Evolutionary conservation across 1,140 invertebrate genomes (phyloP).

Genomic region (Bombus balteatus): DNA sequence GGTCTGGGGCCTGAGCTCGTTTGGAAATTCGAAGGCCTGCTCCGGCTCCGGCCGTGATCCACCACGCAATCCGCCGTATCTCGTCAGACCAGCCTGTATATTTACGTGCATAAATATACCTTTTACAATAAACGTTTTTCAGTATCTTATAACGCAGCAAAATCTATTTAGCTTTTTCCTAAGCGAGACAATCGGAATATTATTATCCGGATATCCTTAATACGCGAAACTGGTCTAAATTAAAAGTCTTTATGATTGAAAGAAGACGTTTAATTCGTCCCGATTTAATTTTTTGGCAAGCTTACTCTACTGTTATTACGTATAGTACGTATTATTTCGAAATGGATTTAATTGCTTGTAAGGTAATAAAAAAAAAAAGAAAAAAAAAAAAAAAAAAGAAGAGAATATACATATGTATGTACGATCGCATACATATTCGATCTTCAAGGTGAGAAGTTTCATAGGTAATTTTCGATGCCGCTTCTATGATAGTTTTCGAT

Average conservation of each 20-base stretch:
- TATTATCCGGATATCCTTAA: not conserved
- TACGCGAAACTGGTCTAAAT: too few species aligned
- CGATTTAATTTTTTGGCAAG: too few species aligned
- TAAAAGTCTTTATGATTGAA: not conserved
- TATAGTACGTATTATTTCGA: too few species aligned
- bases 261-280: too few species aligned
- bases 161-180: too few species aligned
- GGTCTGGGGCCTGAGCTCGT: conserved; percentile 59
- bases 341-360: too few species aligned
- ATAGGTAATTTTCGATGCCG: not conserved
- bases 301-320: too few species aligned
- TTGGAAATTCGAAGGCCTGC: conserved; percentile 74
- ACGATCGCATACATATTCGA: too few species aligned
- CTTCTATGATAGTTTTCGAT: not conserved
- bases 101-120: not conserved
- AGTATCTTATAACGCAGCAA: not conserved
- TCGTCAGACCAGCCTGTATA: conserved; percentile 28
- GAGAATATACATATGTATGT: not conserved
- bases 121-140: conserved; percentile 15
- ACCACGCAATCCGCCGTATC: conserved; percentile 70
- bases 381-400: too few species aligned
- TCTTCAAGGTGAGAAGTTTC: not conserved
- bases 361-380: too few species aligned
- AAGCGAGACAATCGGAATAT: not conserved
- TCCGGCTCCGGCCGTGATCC: conserved; percentile 56